phyloP scores from a whole-genome alignment of 2,797 vertebrate genomes.

The Propithecus perrieri region DNA sequence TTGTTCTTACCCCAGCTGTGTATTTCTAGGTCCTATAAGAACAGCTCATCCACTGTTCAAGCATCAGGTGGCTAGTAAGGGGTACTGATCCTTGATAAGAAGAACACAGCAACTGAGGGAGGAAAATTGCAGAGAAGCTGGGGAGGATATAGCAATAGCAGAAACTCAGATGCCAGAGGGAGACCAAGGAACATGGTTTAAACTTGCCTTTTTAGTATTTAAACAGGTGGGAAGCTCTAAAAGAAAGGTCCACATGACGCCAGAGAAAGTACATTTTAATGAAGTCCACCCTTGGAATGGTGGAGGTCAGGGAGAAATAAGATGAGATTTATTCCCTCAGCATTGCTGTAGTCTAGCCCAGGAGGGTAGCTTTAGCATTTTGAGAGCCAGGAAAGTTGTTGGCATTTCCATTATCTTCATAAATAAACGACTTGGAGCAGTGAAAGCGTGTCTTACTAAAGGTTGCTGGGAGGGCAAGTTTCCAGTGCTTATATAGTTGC shows the following conservation, averaged over 20 bases:
- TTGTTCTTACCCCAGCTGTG: constrained; percentile 1
- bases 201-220: constrained; percentile 25
- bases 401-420: neutral
- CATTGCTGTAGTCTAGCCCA: neutral
- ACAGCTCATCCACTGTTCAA: neutral
- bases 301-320: neutral
- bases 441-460: neutral
- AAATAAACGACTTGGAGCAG: neutral
- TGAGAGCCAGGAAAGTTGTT: constrained; percentile 30
- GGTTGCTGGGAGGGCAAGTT: neutral
- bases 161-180: neutral
- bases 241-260: constrained; percentile 14
- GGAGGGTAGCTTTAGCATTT: neutral
- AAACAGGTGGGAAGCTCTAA: constrained; percentile 5
- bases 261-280: constrained; percentile 7
- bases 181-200: neutral
- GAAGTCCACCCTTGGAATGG: neutral
- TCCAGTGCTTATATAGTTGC: neutral
- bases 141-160: neutral
- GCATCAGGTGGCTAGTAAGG: constrained; percentile 7
- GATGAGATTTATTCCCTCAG: neutral
- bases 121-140: constrained; percentile 19
- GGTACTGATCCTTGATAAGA: neutral
- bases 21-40: constrained; percentile 38
- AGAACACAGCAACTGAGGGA: constrained; percentile 32